These are phyloP conservation scores for Callinectes sapidus DNA, from an alignment of 2,888 invertebrate species.

Conservation along the genomic window DNA sequence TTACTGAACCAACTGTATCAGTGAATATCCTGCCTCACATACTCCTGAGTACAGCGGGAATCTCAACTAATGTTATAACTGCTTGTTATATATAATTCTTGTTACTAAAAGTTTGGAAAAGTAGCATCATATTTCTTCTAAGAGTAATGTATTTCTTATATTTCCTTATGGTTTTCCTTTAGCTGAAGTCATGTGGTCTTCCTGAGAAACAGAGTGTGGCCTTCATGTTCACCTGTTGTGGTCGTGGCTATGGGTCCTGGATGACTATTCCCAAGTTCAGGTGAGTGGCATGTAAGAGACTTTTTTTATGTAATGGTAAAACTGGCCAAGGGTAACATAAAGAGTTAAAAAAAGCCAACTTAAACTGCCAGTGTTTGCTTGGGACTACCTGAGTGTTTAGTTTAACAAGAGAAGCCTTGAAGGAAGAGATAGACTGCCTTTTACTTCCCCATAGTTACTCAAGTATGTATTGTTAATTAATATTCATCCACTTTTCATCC, in stretches of 20 bases:
- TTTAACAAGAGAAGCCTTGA: too few relatives aligned
- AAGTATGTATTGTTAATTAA: slow-evolving; percentile 18
- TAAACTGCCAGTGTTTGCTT: background rate
- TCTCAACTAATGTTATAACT: too few relatives aligned
- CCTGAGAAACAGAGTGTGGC: slow-evolving; percentile 74
- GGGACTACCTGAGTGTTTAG: background rate
- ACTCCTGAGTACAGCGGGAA: background rate
- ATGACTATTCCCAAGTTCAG: background rate
- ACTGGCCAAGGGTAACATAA: too few relatives aligned
- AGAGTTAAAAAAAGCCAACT: too few relatives aligned
- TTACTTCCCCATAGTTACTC: slow-evolving; percentile 55
- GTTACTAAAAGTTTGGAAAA: too few relatives aligned
- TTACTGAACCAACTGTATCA: too few relatives aligned
- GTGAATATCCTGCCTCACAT: background rate
- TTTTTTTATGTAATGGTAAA: too few relatives aligned
- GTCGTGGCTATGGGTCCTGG: slow-evolving; percentile 75
- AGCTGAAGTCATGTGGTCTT: slow-evolving; percentile 73
- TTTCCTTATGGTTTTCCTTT: background rate
- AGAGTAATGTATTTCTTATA: background rate
- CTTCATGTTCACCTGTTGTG: slow-evolving; percentile 77
- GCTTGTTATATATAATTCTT: too few relatives aligned
- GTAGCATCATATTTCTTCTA: too few relatives aligned
- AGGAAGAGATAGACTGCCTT: too few relatives aligned
- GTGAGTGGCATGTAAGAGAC: background rate
- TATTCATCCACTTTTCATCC: too few relatives aligned